Percentiles rank a stretch among this genome's conserved stretches.
These are phyloP conservation scores for Rallus crepitans DNA, from an alignment of 2,797 vertebrate genomes.

Conservation along the genomic window DNA sequence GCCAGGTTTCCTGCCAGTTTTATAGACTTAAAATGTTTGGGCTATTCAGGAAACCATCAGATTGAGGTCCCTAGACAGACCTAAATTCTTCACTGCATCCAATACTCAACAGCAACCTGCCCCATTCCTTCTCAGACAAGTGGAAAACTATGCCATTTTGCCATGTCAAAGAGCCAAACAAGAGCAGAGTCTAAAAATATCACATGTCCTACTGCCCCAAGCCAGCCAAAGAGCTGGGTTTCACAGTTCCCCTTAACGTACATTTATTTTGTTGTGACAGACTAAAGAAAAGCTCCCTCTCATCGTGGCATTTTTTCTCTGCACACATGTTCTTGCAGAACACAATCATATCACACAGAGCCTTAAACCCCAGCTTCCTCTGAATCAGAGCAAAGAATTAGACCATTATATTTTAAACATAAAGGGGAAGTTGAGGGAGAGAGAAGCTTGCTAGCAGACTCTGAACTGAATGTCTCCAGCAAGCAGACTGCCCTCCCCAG, in stretches of 20 bases:
- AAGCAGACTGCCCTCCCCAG: background rate
- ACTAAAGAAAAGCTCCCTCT: slow-evolving; percentile 22
- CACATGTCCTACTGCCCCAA: background rate
- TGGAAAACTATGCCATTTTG: background rate
- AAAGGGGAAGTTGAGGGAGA: slow-evolving; percentile 63
- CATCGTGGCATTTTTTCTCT: slow-evolving; percentile 30
- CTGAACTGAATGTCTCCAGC: background rate
- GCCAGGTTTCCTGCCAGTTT: background rate
- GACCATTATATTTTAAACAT: slow-evolving; percentile 61
- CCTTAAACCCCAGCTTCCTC: slow-evolving; percentile 61
- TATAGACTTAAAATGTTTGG: background rate
- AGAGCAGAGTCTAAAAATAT: background rate
- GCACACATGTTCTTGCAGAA: slow-evolving; percentile 39
- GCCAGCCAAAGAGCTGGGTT: background rate
- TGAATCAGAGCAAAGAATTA: slow-evolving; percentile 59
- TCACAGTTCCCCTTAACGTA: background rate
- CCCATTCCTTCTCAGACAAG: background rate
- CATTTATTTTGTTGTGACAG: background rate
- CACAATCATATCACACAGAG: slow-evolving; percentile 67
- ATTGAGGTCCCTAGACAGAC: background rate
- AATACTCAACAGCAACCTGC: background rate
- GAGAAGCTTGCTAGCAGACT: background rate
- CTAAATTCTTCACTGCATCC: background rate
- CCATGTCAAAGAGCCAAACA: background rate
- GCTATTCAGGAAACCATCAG: background rate